Percentiles rank a stretch among this genome's conserved stretches.
phyloP scores from a whole-genome alignment of 2,113 vertebrate genomes.

The Siniperca chuatsi region DNA sequence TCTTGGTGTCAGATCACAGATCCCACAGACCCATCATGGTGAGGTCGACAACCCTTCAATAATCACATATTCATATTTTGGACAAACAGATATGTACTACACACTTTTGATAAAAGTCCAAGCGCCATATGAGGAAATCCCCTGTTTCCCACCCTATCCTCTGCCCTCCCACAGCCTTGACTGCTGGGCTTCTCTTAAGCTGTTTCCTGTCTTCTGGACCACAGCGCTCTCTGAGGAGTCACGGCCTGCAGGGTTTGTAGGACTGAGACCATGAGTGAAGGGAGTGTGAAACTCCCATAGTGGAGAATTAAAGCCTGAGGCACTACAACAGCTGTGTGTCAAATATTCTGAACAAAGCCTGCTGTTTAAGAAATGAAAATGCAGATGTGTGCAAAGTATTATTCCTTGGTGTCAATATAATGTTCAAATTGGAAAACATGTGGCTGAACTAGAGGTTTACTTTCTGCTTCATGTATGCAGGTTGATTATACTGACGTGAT shows the following conservation, averaged over 20 bases:
- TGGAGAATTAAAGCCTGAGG: slow-evolving; percentile 26
- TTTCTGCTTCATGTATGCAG: slow-evolving; percentile 1
- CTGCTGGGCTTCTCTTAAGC: slow-evolving; percentile 83
- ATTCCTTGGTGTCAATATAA: not conserved
- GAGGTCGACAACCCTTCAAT: not conserved
- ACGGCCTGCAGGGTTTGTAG: slow-evolving; percentile 64
- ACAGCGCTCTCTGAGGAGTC: slow-evolving; percentile 77
- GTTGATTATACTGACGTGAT: slow-evolving; percentile 1
- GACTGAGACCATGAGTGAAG: slow-evolving; percentile 50
- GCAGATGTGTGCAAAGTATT: not conserved
- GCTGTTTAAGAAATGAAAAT: slow-evolving; percentile 12
- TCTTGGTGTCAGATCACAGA: not conserved
- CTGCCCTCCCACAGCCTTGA: slow-evolving; percentile 82
- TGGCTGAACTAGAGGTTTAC: not conserved
- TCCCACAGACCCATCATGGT: not conserved
- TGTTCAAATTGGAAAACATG: slow-evolving; percentile 11
- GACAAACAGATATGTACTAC: slow-evolving; percentile 35
- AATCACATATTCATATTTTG: slow-evolving; percentile 22
- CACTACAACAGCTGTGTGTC: slow-evolving; percentile 26
- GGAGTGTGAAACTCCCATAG: slow-evolving; percentile 29
- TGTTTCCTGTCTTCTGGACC: slow-evolving; percentile 88
- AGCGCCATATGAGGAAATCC: slow-evolving; percentile 81
- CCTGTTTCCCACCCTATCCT: slow-evolving; percentile 74
- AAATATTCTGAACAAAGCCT: slow-evolving; percentile 9
- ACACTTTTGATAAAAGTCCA: slow-evolving; percentile 61